These are phyloP conservation scores for Trichogramma dendrolimi DNA, from an alignment of 2,888 invertebrate species.

Conservation along the genomic window DNA sequence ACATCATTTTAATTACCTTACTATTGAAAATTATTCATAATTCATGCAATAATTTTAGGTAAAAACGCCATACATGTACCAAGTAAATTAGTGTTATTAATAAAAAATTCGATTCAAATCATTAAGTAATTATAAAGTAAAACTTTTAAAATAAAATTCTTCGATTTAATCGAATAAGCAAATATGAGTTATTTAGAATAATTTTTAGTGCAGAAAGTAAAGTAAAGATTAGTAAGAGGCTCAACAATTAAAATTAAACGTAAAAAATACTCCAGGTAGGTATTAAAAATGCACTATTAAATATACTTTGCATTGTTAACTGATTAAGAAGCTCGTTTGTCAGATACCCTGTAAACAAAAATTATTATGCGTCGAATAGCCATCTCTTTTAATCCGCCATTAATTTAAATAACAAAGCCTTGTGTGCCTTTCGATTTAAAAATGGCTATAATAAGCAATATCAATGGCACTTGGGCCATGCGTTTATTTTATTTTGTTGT, in stretches of 20 bases:
- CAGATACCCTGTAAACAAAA: slow-evolving; percentile 14
- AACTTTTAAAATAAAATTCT: background rate
- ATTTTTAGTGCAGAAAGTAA: background rate
- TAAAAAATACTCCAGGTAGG: background rate
- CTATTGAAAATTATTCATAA: too few species aligned
- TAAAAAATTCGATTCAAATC: too few species aligned
- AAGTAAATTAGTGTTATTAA: too few species aligned
- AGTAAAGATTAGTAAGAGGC: background rate
- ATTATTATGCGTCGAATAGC: background rate
- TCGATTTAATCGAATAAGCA: background rate
- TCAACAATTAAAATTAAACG: background rate
- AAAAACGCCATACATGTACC: too few species aligned
- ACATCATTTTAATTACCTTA: too few species aligned
- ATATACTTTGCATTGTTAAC: slow-evolving; percentile 6
- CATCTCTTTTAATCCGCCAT: background rate
- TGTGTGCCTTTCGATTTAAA: background rate
- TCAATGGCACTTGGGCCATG: background rate
- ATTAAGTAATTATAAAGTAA: too few species aligned
- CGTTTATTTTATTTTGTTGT: background rate
- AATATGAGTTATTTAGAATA: too few species aligned
- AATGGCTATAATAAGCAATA: background rate
- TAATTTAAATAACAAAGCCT: background rate
- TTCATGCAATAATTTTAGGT: too few species aligned
- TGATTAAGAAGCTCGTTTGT: slow-evolving; percentile 9
- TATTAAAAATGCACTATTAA: background rate